Evolutionary conservation across 2,797 vertebrate genomes (phyloP).

Genomic region (Lateolabrax maculatus): DNA sequence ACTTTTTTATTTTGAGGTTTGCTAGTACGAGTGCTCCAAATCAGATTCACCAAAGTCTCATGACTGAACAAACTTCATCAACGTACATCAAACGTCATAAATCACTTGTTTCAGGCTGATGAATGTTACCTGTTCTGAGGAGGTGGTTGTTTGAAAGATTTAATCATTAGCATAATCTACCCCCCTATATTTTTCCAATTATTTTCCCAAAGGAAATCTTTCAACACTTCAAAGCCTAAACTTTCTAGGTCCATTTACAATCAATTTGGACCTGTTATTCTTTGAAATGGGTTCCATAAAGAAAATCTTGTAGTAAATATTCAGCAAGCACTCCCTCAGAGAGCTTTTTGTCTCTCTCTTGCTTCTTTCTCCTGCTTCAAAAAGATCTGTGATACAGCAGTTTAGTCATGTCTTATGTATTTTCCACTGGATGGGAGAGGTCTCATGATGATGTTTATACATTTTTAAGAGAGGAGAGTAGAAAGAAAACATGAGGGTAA

Average conservation of each 20-base stretch:
- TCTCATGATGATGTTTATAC: constrained; percentile 15
- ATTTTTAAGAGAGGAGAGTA: constrained; percentile 26
- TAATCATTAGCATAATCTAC: too few relatives aligned
- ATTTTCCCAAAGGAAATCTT: not conserved
- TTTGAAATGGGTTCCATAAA: constrained; percentile 40
- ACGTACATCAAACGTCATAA: too few relatives aligned
- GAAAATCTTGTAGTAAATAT: constrained; percentile 40
- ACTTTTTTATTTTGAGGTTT: not conserved
- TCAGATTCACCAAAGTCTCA: not conserved
- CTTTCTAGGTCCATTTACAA: constrained; percentile 19
- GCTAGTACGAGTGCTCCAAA: not conserved
- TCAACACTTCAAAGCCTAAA: not conserved
- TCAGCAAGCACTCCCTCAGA: constrained; percentile 12
- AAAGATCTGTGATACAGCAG: constrained; percentile 12
- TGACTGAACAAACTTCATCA: not conserved
- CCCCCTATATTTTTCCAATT: too few relatives aligned
- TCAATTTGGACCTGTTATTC: constrained; percentile 32
- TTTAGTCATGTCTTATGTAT: constrained; percentile 28
- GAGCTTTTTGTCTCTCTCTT: constrained; percentile 27
- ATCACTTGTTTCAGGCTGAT: not conserved
- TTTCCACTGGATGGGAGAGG: constrained; percentile 17
- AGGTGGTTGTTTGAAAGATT: too few relatives aligned
- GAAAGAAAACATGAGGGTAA: not conserved
- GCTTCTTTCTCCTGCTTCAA: constrained; percentile 20
- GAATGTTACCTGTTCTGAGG: too few relatives aligned